Evolutionary conservation across 2,797 vertebrate species (phyloP).

Genomic region (Poeciliopsis presidionis): DNA sequence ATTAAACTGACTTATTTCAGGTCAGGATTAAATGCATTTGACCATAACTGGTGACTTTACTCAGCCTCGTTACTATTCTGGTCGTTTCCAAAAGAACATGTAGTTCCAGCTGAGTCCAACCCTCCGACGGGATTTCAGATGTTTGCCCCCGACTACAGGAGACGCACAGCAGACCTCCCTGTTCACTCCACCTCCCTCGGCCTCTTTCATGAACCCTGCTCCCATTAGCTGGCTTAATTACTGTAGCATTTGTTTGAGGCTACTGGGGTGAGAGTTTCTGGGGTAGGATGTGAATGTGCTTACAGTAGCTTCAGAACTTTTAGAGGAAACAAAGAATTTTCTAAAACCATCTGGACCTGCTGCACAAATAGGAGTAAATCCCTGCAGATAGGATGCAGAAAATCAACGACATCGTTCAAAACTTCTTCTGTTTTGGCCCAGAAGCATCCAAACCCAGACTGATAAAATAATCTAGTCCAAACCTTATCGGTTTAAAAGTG

Average conservation of each 20-base stretch:
- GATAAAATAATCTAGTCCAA: too few species aligned
- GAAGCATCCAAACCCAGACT: too few species aligned
- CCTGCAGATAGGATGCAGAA: too few species aligned
- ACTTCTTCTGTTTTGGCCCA: too few species aligned
- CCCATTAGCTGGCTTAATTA: conserved; percentile 52
- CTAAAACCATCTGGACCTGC: background rate
- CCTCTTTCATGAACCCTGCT: conserved; percentile 52
- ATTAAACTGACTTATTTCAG: background rate
- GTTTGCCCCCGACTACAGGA: conserved; percentile 23
- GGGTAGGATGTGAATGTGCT: conserved; percentile 34
- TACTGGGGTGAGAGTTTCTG: conserved; percentile 58
- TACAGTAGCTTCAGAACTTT: conserved; percentile 1
- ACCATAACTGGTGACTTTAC: background rate
- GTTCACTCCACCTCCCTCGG: background rate
- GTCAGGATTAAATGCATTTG: background rate
- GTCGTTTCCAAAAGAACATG: conserved; percentile 12
- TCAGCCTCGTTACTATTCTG: background rate
- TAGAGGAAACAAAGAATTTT: too few species aligned
- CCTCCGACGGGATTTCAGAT: conserved; percentile 1
- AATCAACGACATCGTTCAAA: too few species aligned
- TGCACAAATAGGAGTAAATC: background rate
- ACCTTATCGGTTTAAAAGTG: too few species aligned
- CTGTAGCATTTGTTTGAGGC: conserved; percentile 53
- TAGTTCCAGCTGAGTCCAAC: background rate
- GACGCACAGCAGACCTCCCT: conserved; percentile 45